Evolutionary conservation across 2,113 vertebrate species (phyloP), one percentile per base, ranked within the genome.

Genomic region (Phycodurus eques): DNA sequence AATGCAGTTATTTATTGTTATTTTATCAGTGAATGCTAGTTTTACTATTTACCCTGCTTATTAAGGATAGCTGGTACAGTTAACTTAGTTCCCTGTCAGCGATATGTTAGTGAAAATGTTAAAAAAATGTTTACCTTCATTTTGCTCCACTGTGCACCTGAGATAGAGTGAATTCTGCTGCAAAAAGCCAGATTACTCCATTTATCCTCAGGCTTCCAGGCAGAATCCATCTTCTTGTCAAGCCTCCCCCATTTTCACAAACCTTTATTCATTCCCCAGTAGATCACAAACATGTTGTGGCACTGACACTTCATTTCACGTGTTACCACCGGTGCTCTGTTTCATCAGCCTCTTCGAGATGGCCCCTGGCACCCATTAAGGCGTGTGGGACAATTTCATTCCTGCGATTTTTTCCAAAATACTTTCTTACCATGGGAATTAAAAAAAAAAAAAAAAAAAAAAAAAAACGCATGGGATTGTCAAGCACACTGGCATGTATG

Each of bases 241-340:
- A 43, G 66, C 63, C 33, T 70, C 56, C 15, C 61, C 11, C 0
- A 67, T 77, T 0, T 71, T 74, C 65, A 63, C 49, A 73, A 81
- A 69, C 71, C 79, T 75, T 46, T 68, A 27, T 74, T 70, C 74
- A 71, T 53, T 70, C 63, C 54, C 44, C 70, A 72, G 77, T 68
- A 20, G 39, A 80, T 81, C 69, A 68, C 67, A 67, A 56, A 67
- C 64, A 31, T n/a, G 12, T 47, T 59, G 67, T 72, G 60, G 70
- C 49, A 17, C 67, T 83, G 75, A 88, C 78, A 84, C 44, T 76
- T 84, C 15, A 80, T 85, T 82, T 82, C 62, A 70, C 61, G 69
- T 71, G 61, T 79, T 67, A 80, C 59, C 70, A 69, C 59, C 44
- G 68, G 68, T 74, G 13, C 64, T 78, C 49, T 70, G 33, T 77